These are phyloP conservation scores for Labeo catla DNA, from an alignment of 2,113 vertebrate species.

Conservation along the genomic window DNA sequence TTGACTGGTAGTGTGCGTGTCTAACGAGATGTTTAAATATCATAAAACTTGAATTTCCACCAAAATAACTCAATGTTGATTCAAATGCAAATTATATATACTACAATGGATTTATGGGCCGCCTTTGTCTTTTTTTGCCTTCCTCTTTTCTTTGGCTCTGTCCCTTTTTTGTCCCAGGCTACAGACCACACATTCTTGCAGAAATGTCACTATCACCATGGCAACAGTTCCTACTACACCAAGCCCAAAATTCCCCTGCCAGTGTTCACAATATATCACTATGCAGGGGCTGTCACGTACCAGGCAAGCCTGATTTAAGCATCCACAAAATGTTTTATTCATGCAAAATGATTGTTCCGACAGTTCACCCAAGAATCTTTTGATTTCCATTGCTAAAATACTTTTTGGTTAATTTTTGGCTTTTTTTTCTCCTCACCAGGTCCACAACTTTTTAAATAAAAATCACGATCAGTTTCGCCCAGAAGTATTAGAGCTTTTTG, in stretches of 20 bases:
- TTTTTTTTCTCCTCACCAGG: constrained; percentile 68
- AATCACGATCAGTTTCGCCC: constrained; percentile 84
- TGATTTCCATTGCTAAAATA: neutral
- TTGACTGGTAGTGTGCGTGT: too few relatives aligned
- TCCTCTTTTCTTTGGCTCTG: neutral
- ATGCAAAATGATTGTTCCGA: neutral
- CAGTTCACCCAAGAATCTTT: neutral
- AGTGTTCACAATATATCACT: constrained; percentile 89
- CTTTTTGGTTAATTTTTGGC: neutral
- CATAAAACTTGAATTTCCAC: neutral
- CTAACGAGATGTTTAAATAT: constrained; percentile 1
- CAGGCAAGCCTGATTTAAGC: constrained; percentile 75
- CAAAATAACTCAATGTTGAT: neutral
- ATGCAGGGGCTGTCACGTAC: constrained; percentile 89
- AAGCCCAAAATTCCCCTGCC: constrained; percentile 90
- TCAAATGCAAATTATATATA: constrained; percentile 1
- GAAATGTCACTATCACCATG: constrained; percentile 93
- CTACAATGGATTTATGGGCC: neutral
- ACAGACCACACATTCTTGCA: constrained; percentile 96
- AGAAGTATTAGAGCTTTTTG: constrained; percentile 85
- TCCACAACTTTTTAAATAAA: constrained; percentile 90
- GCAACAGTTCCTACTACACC: constrained; percentile 79
- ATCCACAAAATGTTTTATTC: neutral
- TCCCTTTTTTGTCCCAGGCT: constrained; percentile 73
- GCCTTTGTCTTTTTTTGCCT: neutral